Conservation (phyloP, 2,797 vertebrate genomes). For the Hippopotamyrus pictus region DNA sequence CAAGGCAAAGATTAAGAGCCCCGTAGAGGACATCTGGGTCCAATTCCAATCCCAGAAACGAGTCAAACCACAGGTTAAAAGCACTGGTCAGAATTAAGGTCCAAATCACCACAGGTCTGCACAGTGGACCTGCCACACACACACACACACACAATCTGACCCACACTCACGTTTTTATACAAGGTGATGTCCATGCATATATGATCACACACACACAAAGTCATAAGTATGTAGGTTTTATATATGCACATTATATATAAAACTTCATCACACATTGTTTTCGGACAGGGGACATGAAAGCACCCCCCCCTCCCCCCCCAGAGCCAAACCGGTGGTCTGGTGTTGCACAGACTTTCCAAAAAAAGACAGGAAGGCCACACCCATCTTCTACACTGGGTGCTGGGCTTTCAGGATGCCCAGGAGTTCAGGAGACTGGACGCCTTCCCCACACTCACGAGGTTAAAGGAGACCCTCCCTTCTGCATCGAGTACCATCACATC, state of each 20-base stretch:
- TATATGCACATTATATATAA: neutral
- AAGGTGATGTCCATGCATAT: neutral
- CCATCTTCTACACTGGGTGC: neutral
- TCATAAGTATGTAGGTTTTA: neutral
- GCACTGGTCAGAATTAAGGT: neutral
- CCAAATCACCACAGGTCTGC: neutral
- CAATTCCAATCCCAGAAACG: neutral
- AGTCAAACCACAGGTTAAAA: neutral
- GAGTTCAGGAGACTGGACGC: neutral
- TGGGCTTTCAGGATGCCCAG: neutral
- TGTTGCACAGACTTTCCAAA: neutral
- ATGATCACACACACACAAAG: neutral
- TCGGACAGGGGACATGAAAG: neutral
- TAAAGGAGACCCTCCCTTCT: neutral
- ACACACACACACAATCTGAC: neutral
- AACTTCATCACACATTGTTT: neutral
- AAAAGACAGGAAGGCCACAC: neutral
- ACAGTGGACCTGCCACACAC: neutral
- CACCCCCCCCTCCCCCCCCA: neutral
- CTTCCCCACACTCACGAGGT: neutral
- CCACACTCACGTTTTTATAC: neutral
- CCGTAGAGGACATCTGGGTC: neutral
- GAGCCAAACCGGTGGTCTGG: neutral
- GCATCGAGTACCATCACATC: neutral
- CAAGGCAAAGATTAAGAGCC: neutral